These are phyloP conservation scores for Agrotis ipsilon DNA, from an alignment of 2,888 invertebrate species.

Conservation along the genomic window DNA sequence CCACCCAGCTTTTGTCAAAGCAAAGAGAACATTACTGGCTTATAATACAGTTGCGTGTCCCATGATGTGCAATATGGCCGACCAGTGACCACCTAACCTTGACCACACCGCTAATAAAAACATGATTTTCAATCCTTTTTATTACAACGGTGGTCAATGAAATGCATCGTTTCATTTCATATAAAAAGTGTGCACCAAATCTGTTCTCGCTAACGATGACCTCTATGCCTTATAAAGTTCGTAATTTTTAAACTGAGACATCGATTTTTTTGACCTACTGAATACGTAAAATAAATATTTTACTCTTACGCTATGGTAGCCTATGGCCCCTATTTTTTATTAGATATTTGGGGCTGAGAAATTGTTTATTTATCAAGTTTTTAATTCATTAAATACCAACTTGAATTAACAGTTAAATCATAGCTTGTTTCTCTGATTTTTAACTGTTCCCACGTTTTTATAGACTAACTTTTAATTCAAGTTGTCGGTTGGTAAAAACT, in stretches of 20 bases:
- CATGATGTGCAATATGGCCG: slow-evolving; percentile 64
- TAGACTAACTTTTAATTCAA: no score
- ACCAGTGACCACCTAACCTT: slow-evolving; percentile 65
- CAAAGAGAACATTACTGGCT: not conserved
- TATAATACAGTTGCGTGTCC: slow-evolving; percentile 14
- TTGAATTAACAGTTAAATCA: no score
- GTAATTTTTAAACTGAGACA: slow-evolving; percentile 24
- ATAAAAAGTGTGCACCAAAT: slow-evolving; percentile 33
- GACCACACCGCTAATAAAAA: slow-evolving; percentile 64
- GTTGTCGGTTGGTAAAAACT: no score
- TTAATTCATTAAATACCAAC: no score
- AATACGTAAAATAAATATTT: not conserved
- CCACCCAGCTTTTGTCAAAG: not conserved
- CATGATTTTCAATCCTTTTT: slow-evolving; percentile 67
- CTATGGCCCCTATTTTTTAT: no score
- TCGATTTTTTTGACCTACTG: not conserved
- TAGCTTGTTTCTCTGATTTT: no score
- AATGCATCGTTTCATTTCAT: slow-evolving; percentile 45
- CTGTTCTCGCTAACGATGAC: slow-evolving; percentile 23
- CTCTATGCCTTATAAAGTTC: slow-evolving; percentile 31
- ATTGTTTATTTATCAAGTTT: no score
- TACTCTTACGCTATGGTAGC: not conserved
- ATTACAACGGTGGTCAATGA: slow-evolving; percentile 58
- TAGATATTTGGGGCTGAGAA: no score
- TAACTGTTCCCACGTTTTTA: no score